These are phyloP conservation scores for Rhineura floridana DNA, from an alignment of 2,113 vertebrate species.

Conservation along the genomic window DNA sequence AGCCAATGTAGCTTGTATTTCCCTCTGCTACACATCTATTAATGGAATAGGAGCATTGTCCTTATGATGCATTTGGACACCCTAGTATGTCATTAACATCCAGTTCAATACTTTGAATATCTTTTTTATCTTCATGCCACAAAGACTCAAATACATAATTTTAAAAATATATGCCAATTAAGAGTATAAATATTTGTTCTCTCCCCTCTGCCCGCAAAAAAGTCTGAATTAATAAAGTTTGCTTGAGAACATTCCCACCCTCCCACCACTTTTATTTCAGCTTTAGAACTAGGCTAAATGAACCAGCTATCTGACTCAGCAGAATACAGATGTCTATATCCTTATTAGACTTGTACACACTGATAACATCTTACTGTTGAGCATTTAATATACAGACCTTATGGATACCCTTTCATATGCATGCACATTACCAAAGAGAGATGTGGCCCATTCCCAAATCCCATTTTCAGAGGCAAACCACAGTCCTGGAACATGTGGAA, in stretches of 20 bases:
- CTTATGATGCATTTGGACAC: not conserved
- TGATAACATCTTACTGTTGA: not conserved
- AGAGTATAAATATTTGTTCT: not conserved
- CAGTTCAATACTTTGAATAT: not conserved
- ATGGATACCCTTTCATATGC: not conserved
- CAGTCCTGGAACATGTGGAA: not conserved
- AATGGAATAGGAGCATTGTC: not conserved
- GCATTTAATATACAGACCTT: not conserved
- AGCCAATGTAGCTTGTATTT: too few species aligned
- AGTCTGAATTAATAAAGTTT: slow-evolving; percentile 1
- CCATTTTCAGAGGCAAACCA: not conserved
- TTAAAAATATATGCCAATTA: not conserved
- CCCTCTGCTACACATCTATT: not conserved
- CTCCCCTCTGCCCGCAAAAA: not conserved
- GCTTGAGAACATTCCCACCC: not conserved
- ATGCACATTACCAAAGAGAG: not conserved
- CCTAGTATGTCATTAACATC: not conserved
- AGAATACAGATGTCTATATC: not conserved
- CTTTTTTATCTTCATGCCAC: not conserved
- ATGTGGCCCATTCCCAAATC: not conserved
- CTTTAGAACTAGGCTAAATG: not conserved
- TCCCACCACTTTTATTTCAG: not conserved
- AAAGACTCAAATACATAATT: not conserved
- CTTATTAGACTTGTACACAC: not conserved
- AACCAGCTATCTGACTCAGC: not conserved